A percentile compares a stretch with the other conserved stretches of the same genome.
Evolutionary conservation across 2,888 invertebrate genomes (phyloP).

Genomic region (Deladenus siricidicola): DNA sequence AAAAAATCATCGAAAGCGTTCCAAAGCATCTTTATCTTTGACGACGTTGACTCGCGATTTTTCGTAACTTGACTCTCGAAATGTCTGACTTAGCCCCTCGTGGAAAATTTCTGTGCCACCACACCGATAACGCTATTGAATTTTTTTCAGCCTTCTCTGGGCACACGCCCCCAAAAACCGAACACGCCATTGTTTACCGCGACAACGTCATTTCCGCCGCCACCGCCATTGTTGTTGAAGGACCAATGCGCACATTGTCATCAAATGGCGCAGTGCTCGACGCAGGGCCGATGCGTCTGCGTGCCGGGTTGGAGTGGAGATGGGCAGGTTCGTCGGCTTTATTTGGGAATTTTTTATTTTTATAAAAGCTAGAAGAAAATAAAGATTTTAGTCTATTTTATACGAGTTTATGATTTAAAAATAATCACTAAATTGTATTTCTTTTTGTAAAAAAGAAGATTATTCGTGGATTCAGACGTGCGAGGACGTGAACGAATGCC

Average conservation of each 20-base stretch:
- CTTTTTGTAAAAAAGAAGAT: too few species aligned
- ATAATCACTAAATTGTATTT: neutral
- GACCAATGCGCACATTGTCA: conserved; percentile 16
- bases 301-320: conserved; percentile 32
- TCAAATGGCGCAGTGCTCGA: conserved; percentile 19
- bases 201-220: neutral
- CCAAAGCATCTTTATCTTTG: too few species aligned
- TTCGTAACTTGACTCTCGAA: too few species aligned
- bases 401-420: neutral
- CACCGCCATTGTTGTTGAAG: too few species aligned
- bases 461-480: conserved; percentile 21
- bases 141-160: conserved; percentile 13
- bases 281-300: conserved; percentile 15
- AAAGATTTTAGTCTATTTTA: neutral
- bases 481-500: conserved; percentile 40
- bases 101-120: too few species aligned
- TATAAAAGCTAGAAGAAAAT: neutral
- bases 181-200: neutral
- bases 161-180: conserved; percentile 3
- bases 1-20: too few species aligned
- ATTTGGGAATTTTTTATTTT: too few species aligned
- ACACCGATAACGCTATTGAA: too few species aligned
- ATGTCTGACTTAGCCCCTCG: too few species aligned
- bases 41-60: too few species aligned
- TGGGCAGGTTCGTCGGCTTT: conserved; percentile 23